Evolutionary conservation across 2,113 vertebrate genomes (phyloP).

Genomic region (Hiodon tergisus): DNA sequence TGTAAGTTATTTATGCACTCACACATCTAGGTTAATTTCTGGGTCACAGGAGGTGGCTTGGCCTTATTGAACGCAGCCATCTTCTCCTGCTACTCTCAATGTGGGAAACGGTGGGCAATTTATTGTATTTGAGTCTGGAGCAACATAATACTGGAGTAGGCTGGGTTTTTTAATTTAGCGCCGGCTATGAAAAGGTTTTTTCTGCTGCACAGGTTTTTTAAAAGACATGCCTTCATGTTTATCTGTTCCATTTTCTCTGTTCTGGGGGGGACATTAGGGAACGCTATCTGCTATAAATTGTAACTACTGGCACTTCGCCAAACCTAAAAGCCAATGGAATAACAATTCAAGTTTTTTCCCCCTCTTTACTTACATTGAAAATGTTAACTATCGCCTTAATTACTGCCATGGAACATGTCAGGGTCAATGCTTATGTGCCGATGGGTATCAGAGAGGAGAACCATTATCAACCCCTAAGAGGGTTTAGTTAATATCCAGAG

Average conservation of each 20-base stretch:
- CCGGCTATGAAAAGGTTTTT: neutral
- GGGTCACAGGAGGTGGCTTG: neutral
- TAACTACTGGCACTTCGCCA: slow-evolving; percentile 1
- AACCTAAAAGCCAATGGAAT: neutral
- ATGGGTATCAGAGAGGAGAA: too few relatives aligned
- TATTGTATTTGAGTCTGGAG: neutral
- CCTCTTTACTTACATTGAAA: too few relatives aligned
- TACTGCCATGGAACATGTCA: too few relatives aligned
- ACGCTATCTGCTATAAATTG: neutral
- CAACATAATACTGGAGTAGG: neutral
- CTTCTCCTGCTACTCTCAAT: neutral
- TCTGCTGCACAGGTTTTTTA: neutral
- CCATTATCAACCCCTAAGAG: too few relatives aligned
- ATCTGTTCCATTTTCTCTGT: neutral
- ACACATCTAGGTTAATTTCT: neutral
- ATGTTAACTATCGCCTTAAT: too few relatives aligned
- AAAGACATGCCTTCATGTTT: neutral
- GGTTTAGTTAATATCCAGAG: too few relatives aligned
- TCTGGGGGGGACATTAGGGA: slow-evolving; percentile 1
- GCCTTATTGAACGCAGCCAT: neutral
- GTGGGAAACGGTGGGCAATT: neutral
- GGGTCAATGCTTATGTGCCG: too few relatives aligned
- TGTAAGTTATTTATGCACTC: too few relatives aligned
- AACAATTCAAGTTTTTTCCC: too few relatives aligned
- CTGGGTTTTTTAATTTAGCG: neutral